These are phyloP conservation scores for Muscidifurax raptorellus DNA, from an alignment of 1,140 invertebrate species.

Conservation along the genomic window DNA sequence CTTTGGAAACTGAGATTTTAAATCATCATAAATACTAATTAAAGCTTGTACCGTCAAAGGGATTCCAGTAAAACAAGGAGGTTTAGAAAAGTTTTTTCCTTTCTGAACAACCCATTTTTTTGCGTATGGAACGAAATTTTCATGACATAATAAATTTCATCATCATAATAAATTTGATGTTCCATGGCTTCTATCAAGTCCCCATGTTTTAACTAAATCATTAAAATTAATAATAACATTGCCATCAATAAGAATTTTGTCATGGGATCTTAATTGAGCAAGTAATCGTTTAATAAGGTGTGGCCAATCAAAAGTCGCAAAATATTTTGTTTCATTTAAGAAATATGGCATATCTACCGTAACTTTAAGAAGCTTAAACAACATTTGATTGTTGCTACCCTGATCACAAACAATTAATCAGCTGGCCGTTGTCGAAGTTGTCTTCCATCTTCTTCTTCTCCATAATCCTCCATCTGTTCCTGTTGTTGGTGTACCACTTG, in stretches of 20 bases:
- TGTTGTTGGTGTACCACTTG: too few species aligned
- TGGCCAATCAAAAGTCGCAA: constrained; percentile 49
- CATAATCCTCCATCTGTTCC: too few species aligned
- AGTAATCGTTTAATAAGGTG: constrained; percentile 55
- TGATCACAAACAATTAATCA: constrained; percentile 5
- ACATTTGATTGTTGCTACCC: background rate
- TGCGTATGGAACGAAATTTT: too few species aligned
- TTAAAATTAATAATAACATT: constrained; percentile 49
- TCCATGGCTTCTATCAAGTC: constrained; percentile 32
- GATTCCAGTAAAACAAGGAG: too few species aligned
- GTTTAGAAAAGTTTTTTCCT: too few species aligned
- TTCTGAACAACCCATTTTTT: too few species aligned
- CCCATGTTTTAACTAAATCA: constrained; percentile 56
- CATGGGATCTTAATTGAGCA: constrained; percentile 40
- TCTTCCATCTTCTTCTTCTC: too few species aligned
- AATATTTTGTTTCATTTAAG: background rate
- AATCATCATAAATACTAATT: too few species aligned
- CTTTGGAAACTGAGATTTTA: too few species aligned
- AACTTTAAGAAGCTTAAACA: background rate
- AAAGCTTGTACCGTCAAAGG: too few species aligned
- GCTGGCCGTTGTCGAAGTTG: too few species aligned
- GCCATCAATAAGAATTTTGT: constrained; percentile 38
- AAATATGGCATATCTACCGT: background rate
- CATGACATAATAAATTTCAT: too few species aligned
- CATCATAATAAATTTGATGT: constrained; percentile 54